Percentiles rank a stretch among this genome's conserved stretches.
These are phyloP conservation scores for Torymus aiolomorphi DNA, from an alignment of 2,888 invertebrate species.

Conservation along the genomic window DNA sequence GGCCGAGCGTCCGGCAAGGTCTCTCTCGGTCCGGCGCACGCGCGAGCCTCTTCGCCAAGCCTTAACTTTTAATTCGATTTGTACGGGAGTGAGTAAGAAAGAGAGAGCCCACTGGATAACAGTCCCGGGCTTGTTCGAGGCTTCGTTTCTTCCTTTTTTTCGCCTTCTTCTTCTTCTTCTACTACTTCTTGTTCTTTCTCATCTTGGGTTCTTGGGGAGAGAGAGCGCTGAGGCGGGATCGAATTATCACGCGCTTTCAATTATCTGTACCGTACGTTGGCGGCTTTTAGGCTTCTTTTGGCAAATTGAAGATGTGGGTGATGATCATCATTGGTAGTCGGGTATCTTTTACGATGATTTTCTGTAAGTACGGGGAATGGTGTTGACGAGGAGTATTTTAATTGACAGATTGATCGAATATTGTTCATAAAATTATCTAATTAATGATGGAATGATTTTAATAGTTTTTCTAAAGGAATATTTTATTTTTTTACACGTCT, in stretches of 20 bases:
- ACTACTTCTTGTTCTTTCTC: too few species aligned
- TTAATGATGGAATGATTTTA: too few species aligned
- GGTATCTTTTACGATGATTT: too few species aligned
- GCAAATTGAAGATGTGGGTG: not conserved
- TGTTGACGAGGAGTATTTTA: too few species aligned
- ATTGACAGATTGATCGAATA: too few species aligned
- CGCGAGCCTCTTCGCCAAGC: constrained; percentile 35
- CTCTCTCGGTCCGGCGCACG: constrained; percentile 22
- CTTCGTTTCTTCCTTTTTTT: constrained; percentile 28
- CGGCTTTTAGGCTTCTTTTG: not conserved
- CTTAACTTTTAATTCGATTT: constrained; percentile 55
- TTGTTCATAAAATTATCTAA: too few species aligned
- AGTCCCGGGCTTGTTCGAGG: constrained; percentile 35
- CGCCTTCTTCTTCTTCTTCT: constrained; percentile 17
- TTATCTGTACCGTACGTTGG: constrained; percentile 20
- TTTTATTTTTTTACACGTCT: too few species aligned
- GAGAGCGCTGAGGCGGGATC: not conserved
- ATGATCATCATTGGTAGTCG: too few species aligned
- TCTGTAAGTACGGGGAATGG: too few species aligned
- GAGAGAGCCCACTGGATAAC: constrained; percentile 51
- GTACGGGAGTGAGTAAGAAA: constrained; percentile 1
- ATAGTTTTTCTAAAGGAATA: too few species aligned
- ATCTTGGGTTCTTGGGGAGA: too few species aligned
- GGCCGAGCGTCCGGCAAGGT: constrained; percentile 10
- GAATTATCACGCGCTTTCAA: constrained; percentile 47